Percentiles rank a stretch among this genome's conserved stretches.
Evolutionary conservation across 2,797 vertebrate genomes (phyloP).

Genomic region (Parauchenoglanis punctatus): DNA sequence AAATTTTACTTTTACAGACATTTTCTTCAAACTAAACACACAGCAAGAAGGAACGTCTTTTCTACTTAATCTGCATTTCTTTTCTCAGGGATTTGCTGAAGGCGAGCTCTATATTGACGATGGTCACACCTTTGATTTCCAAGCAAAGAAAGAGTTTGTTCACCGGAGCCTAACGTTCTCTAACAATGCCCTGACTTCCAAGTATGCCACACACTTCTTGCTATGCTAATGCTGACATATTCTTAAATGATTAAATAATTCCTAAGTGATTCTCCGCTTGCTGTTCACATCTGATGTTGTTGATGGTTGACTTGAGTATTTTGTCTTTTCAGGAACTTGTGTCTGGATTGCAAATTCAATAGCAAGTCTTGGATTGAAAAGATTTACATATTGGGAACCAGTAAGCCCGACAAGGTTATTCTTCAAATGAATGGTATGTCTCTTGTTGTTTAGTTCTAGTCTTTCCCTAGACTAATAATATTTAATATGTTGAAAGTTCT

Average conservation of each 20-base stretch:
- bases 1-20: neutral
- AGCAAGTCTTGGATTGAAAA: conserved; percentile 85
- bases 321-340: conserved; percentile 74
- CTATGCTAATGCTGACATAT: neutral
- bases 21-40: neutral
- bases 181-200: conserved; percentile 79
- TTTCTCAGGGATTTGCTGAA: conserved; percentile 79
- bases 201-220: conserved; percentile 65
- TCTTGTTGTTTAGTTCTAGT: neutral
- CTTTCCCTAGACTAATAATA: neutral
- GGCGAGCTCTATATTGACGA: conserved; percentile 90
- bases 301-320: neutral
- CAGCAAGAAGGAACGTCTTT: neutral
- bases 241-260: neutral
- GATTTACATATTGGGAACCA: conserved; percentile 83
- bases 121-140: conserved; percentile 85
- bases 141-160: conserved; percentile 79
- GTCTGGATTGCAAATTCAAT: conserved; percentile 75
- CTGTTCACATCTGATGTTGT: neutral
- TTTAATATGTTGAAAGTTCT: neutral
- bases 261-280: neutral
- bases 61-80: neutral
- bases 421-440: conserved; percentile 78
- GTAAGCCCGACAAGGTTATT: conserved; percentile 79
- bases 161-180: conserved; percentile 80